Base-by-base conservation (phyloP, 2,113 vertebrate genomes). In the Pandion haliaetus region DNA sequence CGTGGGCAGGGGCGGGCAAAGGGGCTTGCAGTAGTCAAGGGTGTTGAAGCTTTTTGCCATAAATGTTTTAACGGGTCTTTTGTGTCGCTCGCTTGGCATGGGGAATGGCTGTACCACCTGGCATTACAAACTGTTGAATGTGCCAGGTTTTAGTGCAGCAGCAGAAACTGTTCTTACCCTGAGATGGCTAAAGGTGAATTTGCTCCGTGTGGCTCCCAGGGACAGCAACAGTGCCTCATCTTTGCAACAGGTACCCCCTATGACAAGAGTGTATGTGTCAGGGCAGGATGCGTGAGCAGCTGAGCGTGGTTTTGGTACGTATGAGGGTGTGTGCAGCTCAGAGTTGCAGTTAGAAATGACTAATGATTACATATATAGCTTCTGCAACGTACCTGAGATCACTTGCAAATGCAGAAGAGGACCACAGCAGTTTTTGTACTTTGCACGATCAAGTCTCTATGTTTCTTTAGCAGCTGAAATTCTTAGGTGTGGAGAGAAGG, bases 21-120 rank as follows among this genome's bases (percentile, higher is more conserved):
- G 71, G 71, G 21, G 14, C 62, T 17, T 5, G 44, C 31, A 36
- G 67, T 69, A 54, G 21, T 12, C 1, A 0, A 58, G 59, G 38
- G 7, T 26, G 4, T 8, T 34, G 59, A 50, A 47, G 26, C 69
- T 63, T 73, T 83, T 58, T 85, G 85, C 91, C 71, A 66, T 93
- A 17, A 95, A 89, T 94, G 76, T 91, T 97, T 82, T 38, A 94
- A 49, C 23, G 20, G n/a, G 17, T 42, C 66, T 82, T 88, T 95
- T 92, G 87, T 91, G 82, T 81, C 2, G 0, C 40, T 74, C 3
- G 0, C 79, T 42, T 26, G 72, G 72, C 50, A 2, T 0, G 4
- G 59, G 58, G 57, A 58, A 14, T 12, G 34, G n/a, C 80, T 63
- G 62, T 38, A 20, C 14, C 67, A 13, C 86, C 88, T 91, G 94